Base-by-base conservation (phyloP, 2,888 invertebrate genomes). In the Diplazon laetatorius region DNA sequence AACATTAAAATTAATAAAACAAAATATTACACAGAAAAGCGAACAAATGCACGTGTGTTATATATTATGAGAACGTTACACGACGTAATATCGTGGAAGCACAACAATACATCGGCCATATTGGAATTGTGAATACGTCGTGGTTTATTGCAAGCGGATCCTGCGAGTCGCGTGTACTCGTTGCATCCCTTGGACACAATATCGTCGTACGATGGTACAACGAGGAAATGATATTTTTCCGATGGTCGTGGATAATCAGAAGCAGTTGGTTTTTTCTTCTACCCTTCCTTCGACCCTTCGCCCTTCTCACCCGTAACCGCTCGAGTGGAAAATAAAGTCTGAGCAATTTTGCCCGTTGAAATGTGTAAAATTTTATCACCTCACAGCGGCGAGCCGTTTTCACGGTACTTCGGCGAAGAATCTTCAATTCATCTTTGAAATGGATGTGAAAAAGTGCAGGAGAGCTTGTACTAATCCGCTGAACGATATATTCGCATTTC, bases 191-290 rank as follows among this genome's bases (percentile, higher is more conserved):
- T 63, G 22, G 42, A 59, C 50, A 70, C 35, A 59, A 70, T 65
- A 25, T n/a, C 39, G n/a, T 65, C 37, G 18, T n/a, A n/a, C 50
- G 20, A 2, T 25, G 16, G 30, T 25, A 55, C 14, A 25, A 16
- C 16, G 5, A 4, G n/a, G 46, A 44, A 46, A 71, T 68, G 60
- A 68, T 72, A 77, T 66, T 77, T 72, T 77, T 68, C 68, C 60
- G 62, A 68, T 68, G 10, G 60, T 66, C 55, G 37, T 35, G 60
- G 30, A 30, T 16, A 57, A 14, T 18, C 16, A 25, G 30, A 55
- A 68, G 55, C 48, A 37, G 44, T 62, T 35, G 59, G 60, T 62
- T 52, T 52, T 30, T 18, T 39, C 37, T 52, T 37, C 48, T 42
- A 46, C 44, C 16, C 37, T 44, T 46, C 44, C 22, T 20, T 6